A percentile compares a stretch with the other conserved stretches of the same genome.
These are phyloP conservation scores for Platysteira castanea DNA, from an alignment of 2,113 vertebrate genomes.

Conservation along the genomic window DNA sequence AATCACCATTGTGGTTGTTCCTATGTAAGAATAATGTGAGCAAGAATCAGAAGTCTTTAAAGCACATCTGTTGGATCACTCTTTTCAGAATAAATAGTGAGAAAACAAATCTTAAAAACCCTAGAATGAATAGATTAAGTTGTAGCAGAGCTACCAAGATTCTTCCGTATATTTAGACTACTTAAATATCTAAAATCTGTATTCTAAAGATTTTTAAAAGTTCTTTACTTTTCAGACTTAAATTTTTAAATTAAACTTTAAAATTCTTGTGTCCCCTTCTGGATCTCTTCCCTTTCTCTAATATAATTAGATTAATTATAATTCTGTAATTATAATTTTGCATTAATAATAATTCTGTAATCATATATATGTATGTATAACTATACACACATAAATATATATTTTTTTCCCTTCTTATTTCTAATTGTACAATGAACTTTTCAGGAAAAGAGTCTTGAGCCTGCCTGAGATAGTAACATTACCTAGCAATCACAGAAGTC, in stretches of 20 bases:
- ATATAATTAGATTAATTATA: neutral
- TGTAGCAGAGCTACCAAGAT: neutral
- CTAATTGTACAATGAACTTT: neutral
- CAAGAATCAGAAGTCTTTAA: neutral
- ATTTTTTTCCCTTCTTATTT: neutral
- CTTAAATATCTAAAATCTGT: neutral
- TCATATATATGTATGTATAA: neutral
- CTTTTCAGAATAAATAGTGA: neutral
- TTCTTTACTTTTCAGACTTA: neutral
- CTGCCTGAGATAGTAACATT: neutral
- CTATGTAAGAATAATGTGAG: neutral
- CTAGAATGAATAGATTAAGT: neutral
- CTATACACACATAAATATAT: neutral
- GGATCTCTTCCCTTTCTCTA: neutral
- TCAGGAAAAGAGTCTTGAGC: neutral
- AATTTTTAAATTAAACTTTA: neutral
- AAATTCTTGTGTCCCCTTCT: neutral
- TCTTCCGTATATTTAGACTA: neutral
- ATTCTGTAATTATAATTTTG: neutral
- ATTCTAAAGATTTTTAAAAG: neutral
- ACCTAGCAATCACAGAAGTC: neutral
- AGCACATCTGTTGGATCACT: neutral
- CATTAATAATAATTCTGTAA: neutral
- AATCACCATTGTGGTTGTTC: fast-evolving
- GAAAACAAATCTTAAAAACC: neutral